Base-by-base conservation (phyloP, 2,888 invertebrate species). In the Polyommatus iphigenia region DNA sequence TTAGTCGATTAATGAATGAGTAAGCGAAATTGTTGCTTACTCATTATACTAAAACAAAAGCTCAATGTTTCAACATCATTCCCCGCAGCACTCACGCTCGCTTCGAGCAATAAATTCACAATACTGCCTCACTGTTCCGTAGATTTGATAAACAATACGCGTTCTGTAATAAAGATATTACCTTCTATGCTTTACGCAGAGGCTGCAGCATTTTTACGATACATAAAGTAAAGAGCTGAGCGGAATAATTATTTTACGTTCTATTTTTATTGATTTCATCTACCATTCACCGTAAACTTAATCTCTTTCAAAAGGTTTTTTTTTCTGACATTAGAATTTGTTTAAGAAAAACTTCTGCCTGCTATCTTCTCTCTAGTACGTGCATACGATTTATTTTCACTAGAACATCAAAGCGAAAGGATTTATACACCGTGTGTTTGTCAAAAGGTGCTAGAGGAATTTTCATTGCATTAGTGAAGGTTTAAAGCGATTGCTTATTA, bases 161-260 rank as follows among this genome's bases (percentile, higher is more conserved):
- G 81, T 81, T 78, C 80, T 79, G 79, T 82, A 82, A 81, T 82
- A 83, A 82, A 84, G 82, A 84, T 86, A 86, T 85, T 84, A 83
- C 81, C 57, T 80, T 83, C 83, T 84, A 85, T 85, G 85, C 84
- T 83, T 82, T 81, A 81, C 80, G 83, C 78, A 76, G 73, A 81
- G 82, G 82, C 80, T 78, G 80, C 78, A 85, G 87, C 86, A 87
- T 85, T 88, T 90, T 89, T 87, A 90, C 86, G 86, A 88, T 85
- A 86, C 86, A 88, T 89, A 88, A 88, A 89, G 83, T 86, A 86
- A 82, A 84, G 81, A 86, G 84, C 83, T 82, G 84, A 85, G 84
- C 82, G 80, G 83, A 84, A 83, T 83, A 83, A 81, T 32, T 20
- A 67, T 20, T 46, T 77, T 75, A 75, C 50, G 73, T 73, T 73